Evolutionary conservation across 2,888 invertebrate genomes (phyloP), one percentile per base, ranked within the genome.

Genomic region (Drosophila parthenogenetica): DNA sequence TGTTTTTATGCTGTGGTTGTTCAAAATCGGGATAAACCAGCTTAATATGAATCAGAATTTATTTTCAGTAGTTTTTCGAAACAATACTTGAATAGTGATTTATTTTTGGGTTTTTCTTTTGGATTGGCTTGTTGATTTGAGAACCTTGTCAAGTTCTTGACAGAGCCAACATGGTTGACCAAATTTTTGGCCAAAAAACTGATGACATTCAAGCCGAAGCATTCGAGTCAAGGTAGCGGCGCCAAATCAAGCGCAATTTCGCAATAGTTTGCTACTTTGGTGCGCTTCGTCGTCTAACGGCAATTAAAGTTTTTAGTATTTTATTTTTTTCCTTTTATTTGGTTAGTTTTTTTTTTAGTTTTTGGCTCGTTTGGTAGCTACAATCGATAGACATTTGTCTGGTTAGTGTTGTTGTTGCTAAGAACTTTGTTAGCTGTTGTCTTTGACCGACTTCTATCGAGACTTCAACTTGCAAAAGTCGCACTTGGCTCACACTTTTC

Each of bases 381-480:
- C 55, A 57, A 64, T 69, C 74, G 53, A 59, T 73, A 46, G 25
- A 55, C 29, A 29, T 29, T 25, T 40, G 57, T 55, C 29, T 29
- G 8, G 67, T 57, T 54, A 32, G 16, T 29, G 43, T 25, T 54
- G 50, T 46, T 61, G 42, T 51, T 68, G 37, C 16, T 43, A 69
- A 87, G 87, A 85, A 85, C 79, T 77, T 72, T 61, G 70, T 59
- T 49, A 85, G 76, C 65, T 64, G 89, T 86, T 79, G 89, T 76
- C 87, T 86, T 87, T 87, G 87, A 87, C 87, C 87, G 82, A 85
- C 64, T 81, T 87, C 60, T 11, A 13, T 19, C 22, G 11, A 35
- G 49, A 29, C 29, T 22, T 43, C 35, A 60, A 73, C 57, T 66
- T 73, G 63, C 46, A 32, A 59, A 64, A 64, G 13, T 51, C 48